Evolutionary conservation across 2,888 invertebrate genomes (phyloP), one percentile per base, ranked within the genome.

Genomic region (Catotricha subobsoleta): DNA sequence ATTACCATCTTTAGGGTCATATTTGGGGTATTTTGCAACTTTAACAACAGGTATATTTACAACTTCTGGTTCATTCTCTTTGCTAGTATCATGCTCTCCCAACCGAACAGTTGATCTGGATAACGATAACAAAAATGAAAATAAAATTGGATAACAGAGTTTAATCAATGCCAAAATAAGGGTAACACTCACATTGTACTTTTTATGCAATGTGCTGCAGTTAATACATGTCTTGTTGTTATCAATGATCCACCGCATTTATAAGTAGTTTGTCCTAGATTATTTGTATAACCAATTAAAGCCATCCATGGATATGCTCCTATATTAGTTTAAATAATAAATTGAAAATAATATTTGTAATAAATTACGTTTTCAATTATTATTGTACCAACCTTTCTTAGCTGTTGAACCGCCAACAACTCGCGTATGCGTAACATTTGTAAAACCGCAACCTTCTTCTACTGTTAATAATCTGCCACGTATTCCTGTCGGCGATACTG

Each of bases 301-400:
- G 74, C 74, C 49, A 82, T 70, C 83, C 84, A 87, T 1, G 86
- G 86, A 72, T 81, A 84, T 39, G 76, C 73, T 16, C 78, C 82
- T 77, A 12, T 35, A 37, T 35, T 13, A 28, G n/a, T n/a, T n/a
- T n/a, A n/a, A n/a, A n/a, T n/a, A n/a, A n/a, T n/a, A 33, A 21
- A 34, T 12, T 39, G 34, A 42, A 18, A 29, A n/a, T n/a, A n/a
- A n/a, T n/a, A n/a, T n/a, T n/a, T n/a, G n/a, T 28, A 12, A 29
- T 34, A 40, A 35, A 33, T 15, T 31, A 45, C 38, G 48, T 25
- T 18, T 13, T 35, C n/a, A n/a, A n/a, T n/a, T n/a, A n/a, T 8
- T 9, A 25, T n/a, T 45, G 12, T 43, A 34, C 48, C 25, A 56
- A 75, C 77, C 75, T 45, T 73, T 59, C 39, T 67, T 62, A 5